These are phyloP conservation scores for Microctenopoma stevenorrisi DNA, from an alignment of 2,797 vertebrate genomes.

Conservation along the genomic window DNA sequence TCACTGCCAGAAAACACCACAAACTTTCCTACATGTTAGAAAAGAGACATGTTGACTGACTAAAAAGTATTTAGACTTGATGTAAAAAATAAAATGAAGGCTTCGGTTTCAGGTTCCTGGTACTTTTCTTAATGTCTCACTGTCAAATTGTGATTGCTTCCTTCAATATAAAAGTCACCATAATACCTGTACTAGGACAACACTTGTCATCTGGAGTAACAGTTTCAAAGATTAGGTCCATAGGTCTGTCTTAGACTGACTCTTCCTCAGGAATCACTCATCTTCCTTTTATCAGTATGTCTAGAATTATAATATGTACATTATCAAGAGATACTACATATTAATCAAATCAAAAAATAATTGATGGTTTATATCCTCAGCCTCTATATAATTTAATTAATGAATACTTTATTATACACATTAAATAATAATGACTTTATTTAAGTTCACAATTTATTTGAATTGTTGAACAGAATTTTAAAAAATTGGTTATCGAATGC, in stretches of 20 bases:
- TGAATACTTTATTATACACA: too few relatives aligned
- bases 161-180: too few relatives aligned
- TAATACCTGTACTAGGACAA: too few relatives aligned
- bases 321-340: slow-evolving; percentile 1
- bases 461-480: not conserved
- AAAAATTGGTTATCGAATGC: slow-evolving; percentile 13
- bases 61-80: not conserved
- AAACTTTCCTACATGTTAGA: not conserved
- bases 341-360: too few relatives aligned
- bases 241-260: too few relatives aligned
- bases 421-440: not conserved
- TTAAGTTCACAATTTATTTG: not conserved
- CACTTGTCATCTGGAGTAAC: too few relatives aligned
- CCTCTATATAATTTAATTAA: not conserved
- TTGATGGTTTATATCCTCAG: slow-evolving; percentile 7
- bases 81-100: too few relatives aligned
- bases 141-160: not conserved
- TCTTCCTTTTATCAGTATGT: not conserved
- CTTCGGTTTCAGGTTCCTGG: too few relatives aligned
- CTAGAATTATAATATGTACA: not conserved
- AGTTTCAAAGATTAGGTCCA: not conserved
- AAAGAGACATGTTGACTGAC: not conserved
- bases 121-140: too few relatives aligned
- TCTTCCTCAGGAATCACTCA: not conserved
- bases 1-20: not conserved